Conservation (phyloP, 2,797 vertebrate genomes). For the Channa striata region DNA sequence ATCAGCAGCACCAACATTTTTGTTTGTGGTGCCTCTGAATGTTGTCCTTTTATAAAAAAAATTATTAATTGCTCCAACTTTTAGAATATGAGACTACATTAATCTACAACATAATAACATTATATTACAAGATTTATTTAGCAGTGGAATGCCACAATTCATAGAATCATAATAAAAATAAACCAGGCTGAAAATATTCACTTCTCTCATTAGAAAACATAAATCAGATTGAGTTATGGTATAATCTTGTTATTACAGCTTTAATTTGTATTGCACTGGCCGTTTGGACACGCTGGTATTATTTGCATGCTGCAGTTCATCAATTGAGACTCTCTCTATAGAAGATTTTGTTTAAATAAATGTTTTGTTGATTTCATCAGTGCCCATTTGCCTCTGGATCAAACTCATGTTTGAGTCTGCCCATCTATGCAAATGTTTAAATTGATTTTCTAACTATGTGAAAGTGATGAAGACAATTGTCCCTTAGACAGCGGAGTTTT, state of each 20-base stretch:
- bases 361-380: slow-evolving; percentile 57
- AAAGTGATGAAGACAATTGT: slow-evolving; percentile 19
- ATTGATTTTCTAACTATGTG: slow-evolving; percentile 69
- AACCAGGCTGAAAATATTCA: slow-evolving; percentile 8
- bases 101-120: background rate
- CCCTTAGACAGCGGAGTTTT: background rate
- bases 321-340: slow-evolving; percentile 50
- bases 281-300: slow-evolving; percentile 32
- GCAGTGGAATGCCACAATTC: background rate
- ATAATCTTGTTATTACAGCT: slow-evolving; percentile 34
- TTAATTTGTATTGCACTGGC: slow-evolving; percentile 67
- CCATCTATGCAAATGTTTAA: slow-evolving; percentile 64
- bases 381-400: slow-evolving; percentile 58
- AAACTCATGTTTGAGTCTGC: slow-evolving; percentile 40
- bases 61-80: background rate
- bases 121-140: background rate
- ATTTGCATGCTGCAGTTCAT: slow-evolving; percentile 57
- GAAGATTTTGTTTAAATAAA: slow-evolving; percentile 67
- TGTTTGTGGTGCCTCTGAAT: background rate
- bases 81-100: background rate
- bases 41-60: background rate
- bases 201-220: slow-evolving; percentile 9
- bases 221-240: slow-evolving; percentile 34
- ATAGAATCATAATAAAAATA: background rate
- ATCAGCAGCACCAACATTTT: background rate